Evolutionary conservation across 2,797 vertebrate species (phyloP).

Genomic region (Todus mexicanus): DNA sequence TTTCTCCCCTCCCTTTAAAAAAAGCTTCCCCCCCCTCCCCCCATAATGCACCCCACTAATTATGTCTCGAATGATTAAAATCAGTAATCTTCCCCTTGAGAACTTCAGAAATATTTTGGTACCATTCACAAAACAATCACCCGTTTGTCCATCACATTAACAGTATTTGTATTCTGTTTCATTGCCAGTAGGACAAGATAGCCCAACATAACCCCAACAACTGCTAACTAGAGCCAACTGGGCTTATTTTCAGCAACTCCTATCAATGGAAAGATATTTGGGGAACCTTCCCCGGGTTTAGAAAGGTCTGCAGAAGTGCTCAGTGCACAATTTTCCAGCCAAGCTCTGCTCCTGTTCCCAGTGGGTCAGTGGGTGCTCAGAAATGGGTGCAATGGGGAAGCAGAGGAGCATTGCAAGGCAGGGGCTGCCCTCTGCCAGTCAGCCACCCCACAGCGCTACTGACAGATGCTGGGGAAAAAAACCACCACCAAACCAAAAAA

Average conservation of each 20-base stretch:
- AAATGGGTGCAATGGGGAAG: not conserved
- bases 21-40: rapidly evolving
- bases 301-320: not conserved
- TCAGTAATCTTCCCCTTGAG: not conserved
- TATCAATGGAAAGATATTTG: not conserved
- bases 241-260: not conserved
- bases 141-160: not conserved
- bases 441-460: not conserved
- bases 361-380: rapidly evolving
- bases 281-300: not conserved
- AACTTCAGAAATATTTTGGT: not conserved
- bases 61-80: not conserved
- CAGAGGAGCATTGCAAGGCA: not conserved
- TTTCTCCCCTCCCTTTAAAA: not conserved
- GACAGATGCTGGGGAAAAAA: not conserved
- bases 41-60: not conserved
- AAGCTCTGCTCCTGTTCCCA: not conserved
- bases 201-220: not conserved
- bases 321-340: not conserved
- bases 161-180: not conserved
- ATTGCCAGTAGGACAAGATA: not conserved
- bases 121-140: not conserved
- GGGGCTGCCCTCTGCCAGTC: not conserved
- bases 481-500: not conserved
- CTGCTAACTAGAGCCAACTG: not conserved